A percentile compares a stretch with the other conserved stretches of the same genome.
Evolutionary conservation across 2,888 invertebrate genomes (phyloP).

Genomic region (Calameuta idolon): DNA sequence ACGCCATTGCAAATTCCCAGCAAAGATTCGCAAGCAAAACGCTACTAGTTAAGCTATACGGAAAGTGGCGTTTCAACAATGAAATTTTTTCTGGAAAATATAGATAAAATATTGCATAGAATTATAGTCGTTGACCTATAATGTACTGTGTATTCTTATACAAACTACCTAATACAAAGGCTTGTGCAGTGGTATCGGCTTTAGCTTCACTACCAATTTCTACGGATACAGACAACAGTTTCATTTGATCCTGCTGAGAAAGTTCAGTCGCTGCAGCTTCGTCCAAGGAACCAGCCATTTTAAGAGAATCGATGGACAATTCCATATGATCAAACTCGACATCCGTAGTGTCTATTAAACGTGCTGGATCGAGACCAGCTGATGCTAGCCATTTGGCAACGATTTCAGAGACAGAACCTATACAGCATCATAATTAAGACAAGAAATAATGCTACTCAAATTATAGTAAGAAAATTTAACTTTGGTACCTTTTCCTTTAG

Average conservation of each 20-base stretch:
- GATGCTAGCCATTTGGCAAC: slow-evolving; percentile 88
- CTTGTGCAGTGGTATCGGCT: slow-evolving; percentile 43
- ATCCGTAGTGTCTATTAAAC: slow-evolving; percentile 62
- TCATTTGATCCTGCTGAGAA: slow-evolving; percentile 36
- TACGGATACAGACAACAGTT: slow-evolving; percentile 37
- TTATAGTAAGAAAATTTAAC: not conserved
- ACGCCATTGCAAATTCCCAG: slow-evolving; percentile 91
- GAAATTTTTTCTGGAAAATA: slow-evolving; percentile 51
- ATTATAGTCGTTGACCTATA: not conserved
- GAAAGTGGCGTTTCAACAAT: slow-evolving; percentile 81
- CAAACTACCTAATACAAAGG: slow-evolving; percentile 46
- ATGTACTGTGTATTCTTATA: slow-evolving; percentile 10
- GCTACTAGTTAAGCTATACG: slow-evolving; percentile 84
- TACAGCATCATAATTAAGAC: slow-evolving; percentile 16
- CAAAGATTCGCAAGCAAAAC: slow-evolving; percentile 86
- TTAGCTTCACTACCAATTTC: slow-evolving; percentile 52
- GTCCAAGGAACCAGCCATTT: slow-evolving; percentile 41
- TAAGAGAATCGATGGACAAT: slow-evolving; percentile 29
- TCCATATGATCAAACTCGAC: slow-evolving; percentile 54
- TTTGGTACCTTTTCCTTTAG: slow-evolving; percentile 64
- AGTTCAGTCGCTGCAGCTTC: slow-evolving; percentile 41
- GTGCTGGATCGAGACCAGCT: slow-evolving; percentile 77
- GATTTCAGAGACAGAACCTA: slow-evolving; percentile 89
- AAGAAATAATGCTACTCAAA: not conserved
- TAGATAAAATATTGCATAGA: not conserved